Evolutionary conservation across 2,797 vertebrate genomes (phyloP).

Genomic region (Cirrhinus molitorella): DNA sequence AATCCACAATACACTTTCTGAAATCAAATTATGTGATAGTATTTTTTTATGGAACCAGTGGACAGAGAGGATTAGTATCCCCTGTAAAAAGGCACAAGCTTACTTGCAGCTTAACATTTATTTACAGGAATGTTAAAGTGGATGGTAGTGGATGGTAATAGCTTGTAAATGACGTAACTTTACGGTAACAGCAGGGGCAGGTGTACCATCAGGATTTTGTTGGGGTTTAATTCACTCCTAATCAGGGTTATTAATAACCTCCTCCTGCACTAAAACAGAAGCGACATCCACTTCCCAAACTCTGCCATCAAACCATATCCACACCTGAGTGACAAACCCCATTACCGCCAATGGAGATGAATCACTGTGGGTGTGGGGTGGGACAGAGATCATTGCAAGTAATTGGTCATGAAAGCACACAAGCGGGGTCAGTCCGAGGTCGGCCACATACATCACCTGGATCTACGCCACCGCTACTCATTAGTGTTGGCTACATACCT

Average conservation of each 20-base stretch:
- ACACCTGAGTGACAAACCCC: conserved; percentile 56
- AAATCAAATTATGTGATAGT: neutral
- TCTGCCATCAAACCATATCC: conserved; percentile 46
- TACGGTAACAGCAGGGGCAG: conserved; percentile 73
- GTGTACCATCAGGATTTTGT: conserved; percentile 36
- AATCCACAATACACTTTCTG: neutral
- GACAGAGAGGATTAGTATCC: neutral
- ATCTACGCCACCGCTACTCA: neutral
- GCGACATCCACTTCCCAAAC: conserved; percentile 59
- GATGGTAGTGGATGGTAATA: conserved; percentile 62
- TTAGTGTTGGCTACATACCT: conserved; percentile 1
- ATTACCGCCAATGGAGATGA: conserved; percentile 67
- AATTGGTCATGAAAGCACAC: conserved; percentile 52
- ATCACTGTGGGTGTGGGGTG: conserved; percentile 57
- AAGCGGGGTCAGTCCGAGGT: conserved; percentile 55
- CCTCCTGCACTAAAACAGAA: conserved; percentile 56
- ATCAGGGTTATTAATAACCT: conserved; percentile 55
- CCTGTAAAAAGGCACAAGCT: neutral
- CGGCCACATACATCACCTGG: conserved; percentile 31
- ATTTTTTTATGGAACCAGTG: neutral
- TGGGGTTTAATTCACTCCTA: conserved; percentile 32
- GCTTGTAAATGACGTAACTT: conserved; percentile 62
- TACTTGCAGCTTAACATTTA: conserved; percentile 6
- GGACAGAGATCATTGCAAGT: conserved; percentile 49
- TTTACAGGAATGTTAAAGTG: conserved; percentile 46